Evolutionary conservation across 2,797 vertebrate genomes (phyloP).

Genomic region (Gymnocypris eckloni): DNA sequence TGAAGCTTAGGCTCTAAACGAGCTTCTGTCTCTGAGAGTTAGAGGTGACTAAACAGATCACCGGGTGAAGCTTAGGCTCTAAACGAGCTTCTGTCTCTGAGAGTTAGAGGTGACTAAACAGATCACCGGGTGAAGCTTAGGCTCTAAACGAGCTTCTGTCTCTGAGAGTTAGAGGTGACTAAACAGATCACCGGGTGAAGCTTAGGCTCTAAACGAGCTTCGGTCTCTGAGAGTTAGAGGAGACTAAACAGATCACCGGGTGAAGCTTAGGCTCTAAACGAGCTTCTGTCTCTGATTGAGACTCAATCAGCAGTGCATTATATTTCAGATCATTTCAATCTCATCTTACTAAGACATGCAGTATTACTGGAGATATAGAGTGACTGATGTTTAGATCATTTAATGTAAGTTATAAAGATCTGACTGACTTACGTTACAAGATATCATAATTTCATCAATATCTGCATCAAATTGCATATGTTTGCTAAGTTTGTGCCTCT

Average conservation of each 20-base stretch:
- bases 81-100: too few relatives aligned
- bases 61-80: too few relatives aligned
- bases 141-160: too few relatives aligned
- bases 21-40: too few relatives aligned
- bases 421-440: neutral
- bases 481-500: neutral
- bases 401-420: neutral
- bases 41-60: too few relatives aligned
- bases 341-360: neutral
- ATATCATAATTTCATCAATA: neutral
- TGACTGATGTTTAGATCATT: neutral
- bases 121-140: too few relatives aligned
- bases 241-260: neutral
- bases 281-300: neutral
- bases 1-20: too few relatives aligned
- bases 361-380: neutral
- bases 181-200: too few relatives aligned
- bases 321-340: neutral
- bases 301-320: neutral
- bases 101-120: too few relatives aligned
- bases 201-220: neutral
- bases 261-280: neutral
- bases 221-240: neutral
- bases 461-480: neutral
- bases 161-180: too few relatives aligned